Evolutionary conservation across 2,797 vertebrate species (phyloP).

Genomic region (Phoebastria nigripes): DNA sequence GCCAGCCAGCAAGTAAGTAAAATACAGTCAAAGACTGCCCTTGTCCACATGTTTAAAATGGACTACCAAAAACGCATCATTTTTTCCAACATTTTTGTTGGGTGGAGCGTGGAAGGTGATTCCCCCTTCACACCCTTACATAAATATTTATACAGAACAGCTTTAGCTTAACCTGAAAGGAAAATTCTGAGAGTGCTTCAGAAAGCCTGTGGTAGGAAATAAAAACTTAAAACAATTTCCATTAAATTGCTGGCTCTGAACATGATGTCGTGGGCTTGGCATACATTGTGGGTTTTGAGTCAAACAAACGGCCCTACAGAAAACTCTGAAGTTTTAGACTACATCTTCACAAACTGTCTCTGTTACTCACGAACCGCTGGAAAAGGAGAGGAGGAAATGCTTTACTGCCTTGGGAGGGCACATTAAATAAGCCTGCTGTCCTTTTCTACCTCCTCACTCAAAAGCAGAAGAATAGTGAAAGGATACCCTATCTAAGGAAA

Average conservation of each 20-base stretch:
- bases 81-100: slow-evolving; percentile 63
- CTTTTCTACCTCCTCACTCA: neutral
- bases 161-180: slow-evolving; percentile 41
- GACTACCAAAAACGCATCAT: slow-evolving; percentile 42
- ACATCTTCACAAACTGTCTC: slow-evolving; percentile 53
- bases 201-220: slow-evolving; percentile 53
- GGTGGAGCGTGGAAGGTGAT: slow-evolving; percentile 31
- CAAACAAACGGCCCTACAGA: slow-evolving; percentile 39
- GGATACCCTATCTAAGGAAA: neutral
- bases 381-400: slow-evolving; percentile 39
- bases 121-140: slow-evolving; percentile 51
- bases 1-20: slow-evolving; percentile 27
- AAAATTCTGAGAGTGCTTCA: slow-evolving; percentile 53
- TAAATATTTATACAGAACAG: slow-evolving; percentile 54
- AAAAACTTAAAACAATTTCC: slow-evolving; percentile 61
- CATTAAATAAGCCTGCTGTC: slow-evolving; percentile 43
- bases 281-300: neutral
- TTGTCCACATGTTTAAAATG: slow-evolving; percentile 53
- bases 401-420: neutral
- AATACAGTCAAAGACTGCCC: slow-evolving; percentile 41
- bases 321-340: slow-evolving; percentile 12
- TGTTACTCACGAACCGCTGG: slow-evolving; percentile 18
- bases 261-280: slow-evolving; percentile 13
- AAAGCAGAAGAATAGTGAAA: slow-evolving; percentile 38
- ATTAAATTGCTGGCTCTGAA: slow-evolving; percentile 50